Conservation (phyloP, 2,113 vertebrate species). For the Setophaga petechia region DNA sequence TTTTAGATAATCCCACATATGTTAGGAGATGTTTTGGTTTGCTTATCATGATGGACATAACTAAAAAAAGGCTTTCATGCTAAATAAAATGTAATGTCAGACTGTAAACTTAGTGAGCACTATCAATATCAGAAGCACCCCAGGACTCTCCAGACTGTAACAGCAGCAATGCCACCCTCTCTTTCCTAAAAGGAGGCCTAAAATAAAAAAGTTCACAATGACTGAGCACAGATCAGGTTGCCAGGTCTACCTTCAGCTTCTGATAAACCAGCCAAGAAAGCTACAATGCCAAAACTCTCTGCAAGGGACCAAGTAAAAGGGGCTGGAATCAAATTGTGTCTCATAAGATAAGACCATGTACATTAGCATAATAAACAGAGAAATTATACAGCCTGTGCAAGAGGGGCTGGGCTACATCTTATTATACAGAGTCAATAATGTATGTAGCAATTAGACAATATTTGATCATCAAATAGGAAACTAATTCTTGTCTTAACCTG, state of each 20-base stretch:
- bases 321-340: not conserved
- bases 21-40: not conserved
- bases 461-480: not conserved
- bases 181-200: not conserved
- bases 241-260: not conserved
- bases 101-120: not conserved
- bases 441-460: not conserved
- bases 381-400: not conserved
- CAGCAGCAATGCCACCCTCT: fast-evolving
- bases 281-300: not conserved
- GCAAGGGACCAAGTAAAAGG: not conserved
- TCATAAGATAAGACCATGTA: not conserved
- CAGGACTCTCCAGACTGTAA: not conserved
- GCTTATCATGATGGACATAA: not conserved
- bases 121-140: not conserved
- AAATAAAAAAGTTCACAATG: not conserved
- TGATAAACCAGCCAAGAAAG: not conserved
- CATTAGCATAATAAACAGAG: not conserved
- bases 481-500: not conserved
- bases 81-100: not conserved
- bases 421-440: not conserved
- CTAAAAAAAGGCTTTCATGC: not conserved
- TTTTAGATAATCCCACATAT: not conserved
- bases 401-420: not conserved
- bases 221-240: not conserved